phyloP scores from a whole-genome alignment of 2,113 vertebrate genomes.

The Alligator sinensis region DNA sequence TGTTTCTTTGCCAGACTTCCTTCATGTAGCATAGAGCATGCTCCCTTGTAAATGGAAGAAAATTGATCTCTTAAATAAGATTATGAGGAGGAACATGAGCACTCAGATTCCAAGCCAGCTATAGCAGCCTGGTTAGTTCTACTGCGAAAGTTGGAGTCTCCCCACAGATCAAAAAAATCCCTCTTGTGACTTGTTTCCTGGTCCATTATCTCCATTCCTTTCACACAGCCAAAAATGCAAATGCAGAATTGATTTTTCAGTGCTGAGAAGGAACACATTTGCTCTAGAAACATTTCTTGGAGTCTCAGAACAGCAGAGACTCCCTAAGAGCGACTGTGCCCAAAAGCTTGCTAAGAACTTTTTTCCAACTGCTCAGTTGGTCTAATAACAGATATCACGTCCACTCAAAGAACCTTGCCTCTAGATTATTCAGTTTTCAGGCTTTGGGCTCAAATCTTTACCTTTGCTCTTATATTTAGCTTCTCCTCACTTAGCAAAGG shows the following conservation, averaged over 20 bases:
- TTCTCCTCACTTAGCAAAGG: background rate
- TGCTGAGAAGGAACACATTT: background rate
- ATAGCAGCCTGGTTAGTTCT: background rate
- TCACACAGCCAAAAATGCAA: background rate
- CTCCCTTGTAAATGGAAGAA: background rate
- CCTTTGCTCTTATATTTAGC: background rate
- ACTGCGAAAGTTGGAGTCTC: background rate
- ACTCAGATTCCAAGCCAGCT: background rate
- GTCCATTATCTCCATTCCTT: background rate
- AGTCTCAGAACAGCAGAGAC: too few species aligned
- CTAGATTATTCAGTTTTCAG: background rate
- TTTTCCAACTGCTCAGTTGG: too few species aligned
- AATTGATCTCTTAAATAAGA: background rate
- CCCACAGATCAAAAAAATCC: too few species aligned
- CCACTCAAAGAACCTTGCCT: too few species aligned
- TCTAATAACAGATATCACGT: too few species aligned
- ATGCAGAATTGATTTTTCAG: background rate
- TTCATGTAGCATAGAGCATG: background rate
- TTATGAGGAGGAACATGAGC: background rate
- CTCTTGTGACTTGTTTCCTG: background rate
- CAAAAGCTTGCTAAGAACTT: too few species aligned
- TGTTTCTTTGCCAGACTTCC: background rate
- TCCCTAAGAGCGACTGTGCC: too few species aligned
- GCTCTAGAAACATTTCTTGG: background rate
- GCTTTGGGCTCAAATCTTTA: background rate